Evolutionary conservation across 1,140 invertebrate genomes (phyloP), one percentile per base, ranked within the genome.

Genomic region (Diachasmimorpha longicaudata): DNA sequence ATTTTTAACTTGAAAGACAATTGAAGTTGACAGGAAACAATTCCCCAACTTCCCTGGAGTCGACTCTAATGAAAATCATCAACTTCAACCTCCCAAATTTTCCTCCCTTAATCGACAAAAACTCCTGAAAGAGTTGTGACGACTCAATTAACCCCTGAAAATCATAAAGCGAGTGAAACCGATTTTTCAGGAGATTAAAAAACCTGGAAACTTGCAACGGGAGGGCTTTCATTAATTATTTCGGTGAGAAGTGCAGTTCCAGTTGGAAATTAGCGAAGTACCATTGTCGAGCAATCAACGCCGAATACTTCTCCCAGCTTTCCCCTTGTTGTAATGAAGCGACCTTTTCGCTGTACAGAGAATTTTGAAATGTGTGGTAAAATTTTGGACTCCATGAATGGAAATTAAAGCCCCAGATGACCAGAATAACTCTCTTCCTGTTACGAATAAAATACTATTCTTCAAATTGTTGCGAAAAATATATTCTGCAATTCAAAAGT

Each of bases 231-330:
- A 73, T 73, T 73, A 73, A 66, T 73, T 55, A 66, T 73, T 66
- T 44, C 37, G 39, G 19, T 37, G 70, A 63, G 48, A 37, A 73
- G 46, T 36, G 71, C 52, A 74, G 66, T 75, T 75, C n/a, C 25
- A 63, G 36, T 70, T 46, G 68, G n/a, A 75, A 75, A 63, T 75
- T 55, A 70, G 68, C 52, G 69, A 58, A 75, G 68, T 42, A 70
- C 72, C 66, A 39, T 68, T 66, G 39, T 72, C 55, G 36, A 73
- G 66, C 39, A 36, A 68, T 68, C 66, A 36, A 68, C 66, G 66
- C 16, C 66, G 66, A 37, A 68, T 68, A 37, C 36, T 36, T 4
- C 19, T 19, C 58, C 71, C 52, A 10, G 2, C 48, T 16, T 19
- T 14, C 25, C 39, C 55, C 58, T 4, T 21, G 72, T 67, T 73